These are phyloP conservation scores for Ryuthela nishihirai DNA, from an alignment of 2,888 invertebrate species.

Conservation along the genomic window DNA sequence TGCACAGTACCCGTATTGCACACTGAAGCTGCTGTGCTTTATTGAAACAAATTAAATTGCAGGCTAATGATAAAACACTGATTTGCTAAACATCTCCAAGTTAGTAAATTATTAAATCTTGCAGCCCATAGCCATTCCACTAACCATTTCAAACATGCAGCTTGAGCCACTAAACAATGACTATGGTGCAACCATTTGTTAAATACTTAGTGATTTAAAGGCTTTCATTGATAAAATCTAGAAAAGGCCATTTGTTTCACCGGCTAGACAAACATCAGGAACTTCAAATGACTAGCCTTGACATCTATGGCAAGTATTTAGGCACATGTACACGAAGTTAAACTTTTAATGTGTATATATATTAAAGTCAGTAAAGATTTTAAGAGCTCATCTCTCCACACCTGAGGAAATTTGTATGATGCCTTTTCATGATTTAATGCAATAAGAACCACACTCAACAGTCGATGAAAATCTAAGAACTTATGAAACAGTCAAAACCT, in stretches of 20 bases:
- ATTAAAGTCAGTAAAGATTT: too few relatives aligned
- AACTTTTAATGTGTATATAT: slow-evolving; percentile 5
- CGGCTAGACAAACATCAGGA: slow-evolving; percentile 38
- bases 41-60: too few relatives aligned
- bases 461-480: slow-evolving; percentile 28
- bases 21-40: slow-evolving; percentile 39
- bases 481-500: slow-evolving; percentile 26
- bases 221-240: slow-evolving; percentile 38
- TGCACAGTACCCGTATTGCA: slow-evolving; percentile 40
- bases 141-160: too few relatives aligned
- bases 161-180: too few relatives aligned
- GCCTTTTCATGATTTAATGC: too few relatives aligned
- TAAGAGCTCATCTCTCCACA: too few relatives aligned
- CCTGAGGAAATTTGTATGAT: too few relatives aligned
- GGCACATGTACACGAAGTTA: slow-evolving; percentile 37
- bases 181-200: slow-evolving; percentile 35
- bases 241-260: slow-evolving; percentile 38
- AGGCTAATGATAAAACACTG: too few relatives aligned
- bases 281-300: slow-evolving; percentile 38
- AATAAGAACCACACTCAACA: too few relatives aligned
- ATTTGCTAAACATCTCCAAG: slow-evolving; percentile 13
- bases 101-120: slow-evolving; percentile 25
- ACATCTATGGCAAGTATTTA: slow-evolving; percentile 39
- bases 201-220: slow-evolving; percentile 12
- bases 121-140: slow-evolving; percentile 30